A percentile compares a stretch with the other conserved stretches of the same genome.
Evolutionary conservation across 1,140 invertebrate genomes (phyloP).

Genomic region (Cyrtorhinus lividipennis): DNA sequence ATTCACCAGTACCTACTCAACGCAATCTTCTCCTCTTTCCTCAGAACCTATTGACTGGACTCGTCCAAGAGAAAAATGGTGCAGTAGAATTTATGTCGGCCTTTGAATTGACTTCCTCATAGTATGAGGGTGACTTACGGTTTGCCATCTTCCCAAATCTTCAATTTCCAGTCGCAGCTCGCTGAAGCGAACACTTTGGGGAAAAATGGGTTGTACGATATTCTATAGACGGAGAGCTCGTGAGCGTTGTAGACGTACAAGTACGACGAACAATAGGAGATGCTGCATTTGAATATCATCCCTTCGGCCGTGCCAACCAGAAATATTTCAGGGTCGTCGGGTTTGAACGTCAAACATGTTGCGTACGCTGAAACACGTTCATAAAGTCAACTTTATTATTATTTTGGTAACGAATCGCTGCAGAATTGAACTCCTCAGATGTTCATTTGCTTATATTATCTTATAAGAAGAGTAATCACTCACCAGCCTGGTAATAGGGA

Average conservation of each 20-base stretch:
- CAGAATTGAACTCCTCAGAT: too few relatives aligned
- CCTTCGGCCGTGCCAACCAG: conserved; percentile 87
- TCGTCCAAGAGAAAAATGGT: too few relatives aligned
- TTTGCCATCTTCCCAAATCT: conserved; percentile 76
- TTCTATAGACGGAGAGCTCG: conserved; percentile 73
- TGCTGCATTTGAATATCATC: conserved; percentile 80
- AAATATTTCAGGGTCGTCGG: conserved; percentile 59
- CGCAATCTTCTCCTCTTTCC: too few relatives aligned
- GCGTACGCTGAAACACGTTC: neutral
- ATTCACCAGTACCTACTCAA: too few relatives aligned
- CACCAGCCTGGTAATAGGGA: neutral
- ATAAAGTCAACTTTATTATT: too few relatives aligned
- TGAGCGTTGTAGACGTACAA: conserved; percentile 66
- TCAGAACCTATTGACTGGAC: too few relatives aligned
- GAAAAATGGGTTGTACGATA: conserved; percentile 78
- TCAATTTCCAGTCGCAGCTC: conserved; percentile 83
- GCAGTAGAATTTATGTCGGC: too few relatives aligned
- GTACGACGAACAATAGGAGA: conserved; percentile 66
- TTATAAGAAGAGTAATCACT: too few relatives aligned
- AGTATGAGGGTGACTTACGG: too few relatives aligned
- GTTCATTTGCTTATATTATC: too few relatives aligned
- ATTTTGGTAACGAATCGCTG: too few relatives aligned
- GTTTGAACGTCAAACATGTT: conserved; percentile 63
- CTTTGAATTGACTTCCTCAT: too few relatives aligned
- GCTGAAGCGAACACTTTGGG: conserved; percentile 78